Evolutionary conservation across 2,113 vertebrate genomes (phyloP).

Genomic region (Girardinichthys multiradiatus): DNA sequence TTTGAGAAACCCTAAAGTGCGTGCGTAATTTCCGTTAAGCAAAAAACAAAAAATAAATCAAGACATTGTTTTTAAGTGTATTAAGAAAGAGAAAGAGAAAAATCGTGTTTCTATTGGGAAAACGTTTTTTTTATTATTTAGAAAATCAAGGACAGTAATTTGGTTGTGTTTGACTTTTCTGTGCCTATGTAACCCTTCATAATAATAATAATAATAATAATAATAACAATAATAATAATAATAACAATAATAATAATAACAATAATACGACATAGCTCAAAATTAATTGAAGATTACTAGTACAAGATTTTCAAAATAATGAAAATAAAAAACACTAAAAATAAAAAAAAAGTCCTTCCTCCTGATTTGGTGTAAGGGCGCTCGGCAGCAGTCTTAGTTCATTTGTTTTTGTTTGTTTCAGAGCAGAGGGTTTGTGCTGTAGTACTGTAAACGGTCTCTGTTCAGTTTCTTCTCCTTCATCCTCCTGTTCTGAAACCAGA

Average conservation of each 20-base stretch:
- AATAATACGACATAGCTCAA: neutral
- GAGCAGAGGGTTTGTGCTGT: conserved; percentile 94
- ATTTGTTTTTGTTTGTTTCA: conserved; percentile 70
- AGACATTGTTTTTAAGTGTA: conserved; percentile 7
- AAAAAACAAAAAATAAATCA: neutral
- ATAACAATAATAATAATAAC: conserved; percentile 45
- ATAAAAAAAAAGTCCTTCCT: conserved; percentile 31
- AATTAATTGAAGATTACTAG: neutral
- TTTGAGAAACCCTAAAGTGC: neutral
- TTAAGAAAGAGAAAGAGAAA: neutral
- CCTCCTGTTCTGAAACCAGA: conserved; percentile 99
- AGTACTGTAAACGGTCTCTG: conserved; percentile 99
- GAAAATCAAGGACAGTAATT: conserved; percentile 17
- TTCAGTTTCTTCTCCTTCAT: conserved; percentile 99
- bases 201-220: conserved; percentile 12
- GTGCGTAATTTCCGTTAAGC: neutral
- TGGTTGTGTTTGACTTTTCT: neutral
- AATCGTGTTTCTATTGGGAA: neutral
- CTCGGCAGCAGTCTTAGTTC: conserved; percentile 53
- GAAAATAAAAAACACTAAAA: conserved; percentile 66
- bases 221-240: conserved; percentile 40
- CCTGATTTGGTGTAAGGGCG: neutral
- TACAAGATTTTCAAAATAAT: conserved; percentile 8
- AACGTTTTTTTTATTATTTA: neutral
- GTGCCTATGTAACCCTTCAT: conserved; percentile 1